Conservation (phyloP, 2,797 vertebrate species). For the Erithacus rubecula region DNA sequence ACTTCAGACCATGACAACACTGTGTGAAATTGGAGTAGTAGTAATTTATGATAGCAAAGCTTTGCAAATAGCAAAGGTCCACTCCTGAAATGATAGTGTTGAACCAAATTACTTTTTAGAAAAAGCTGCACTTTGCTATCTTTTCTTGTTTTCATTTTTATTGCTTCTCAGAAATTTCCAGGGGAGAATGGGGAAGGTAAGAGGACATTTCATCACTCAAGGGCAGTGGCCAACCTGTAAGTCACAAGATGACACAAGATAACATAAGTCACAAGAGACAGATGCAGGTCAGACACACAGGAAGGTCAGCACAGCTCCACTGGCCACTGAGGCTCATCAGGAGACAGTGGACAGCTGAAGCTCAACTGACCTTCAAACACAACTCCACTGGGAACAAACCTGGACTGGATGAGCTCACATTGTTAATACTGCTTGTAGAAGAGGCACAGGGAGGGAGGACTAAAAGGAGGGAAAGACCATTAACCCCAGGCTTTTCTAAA, state of each 20-base stretch:
- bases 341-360: not conserved
- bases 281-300: not conserved
- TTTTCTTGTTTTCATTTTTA: not conserved
- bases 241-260: no score
- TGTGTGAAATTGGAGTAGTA: not conserved
- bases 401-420: not conserved
- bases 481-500: not conserved
- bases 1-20: not conserved
- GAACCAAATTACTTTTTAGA: not conserved
- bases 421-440: not conserved
- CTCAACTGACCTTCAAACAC: not conserved
- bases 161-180: slow-evolving; percentile 1
- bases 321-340: not conserved
- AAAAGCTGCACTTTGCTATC: not conserved
- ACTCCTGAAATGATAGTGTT: not conserved
- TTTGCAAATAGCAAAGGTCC: slow-evolving; percentile 5
- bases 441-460: not conserved
- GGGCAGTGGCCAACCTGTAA: not conserved
- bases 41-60: not conserved
- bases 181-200: not conserved
- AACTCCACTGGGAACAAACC: not conserved
- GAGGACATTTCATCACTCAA: not conserved
- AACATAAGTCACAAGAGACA: no score
- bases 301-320: not conserved
- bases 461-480: not conserved